A percentile compares a stretch with the other conserved stretches of the same genome.
Conservation (phyloP, 2,888 invertebrate genomes). For the Hanleya hanleyi region DNA sequence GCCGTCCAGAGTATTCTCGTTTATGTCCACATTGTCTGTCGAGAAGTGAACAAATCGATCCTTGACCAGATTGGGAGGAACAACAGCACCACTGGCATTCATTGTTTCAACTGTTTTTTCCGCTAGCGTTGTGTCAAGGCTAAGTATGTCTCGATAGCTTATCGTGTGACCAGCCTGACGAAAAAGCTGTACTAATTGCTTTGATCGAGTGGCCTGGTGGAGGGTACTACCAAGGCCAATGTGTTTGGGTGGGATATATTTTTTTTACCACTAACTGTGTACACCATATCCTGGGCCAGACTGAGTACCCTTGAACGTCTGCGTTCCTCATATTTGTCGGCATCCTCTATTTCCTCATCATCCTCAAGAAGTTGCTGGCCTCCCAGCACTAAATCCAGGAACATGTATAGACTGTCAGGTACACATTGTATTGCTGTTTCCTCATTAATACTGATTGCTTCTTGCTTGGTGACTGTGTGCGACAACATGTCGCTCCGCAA, state of each 20-base stretch:
- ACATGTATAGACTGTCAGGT: conserved; percentile 23
- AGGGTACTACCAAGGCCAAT: conserved; percentile 17
- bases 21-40: not conserved
- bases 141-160: conserved; percentile 14
- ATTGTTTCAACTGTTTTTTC: conserved; percentile 5
- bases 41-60: not conserved
- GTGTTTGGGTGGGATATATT: conserved; percentile 14
- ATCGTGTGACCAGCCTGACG: conserved; percentile 18
- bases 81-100: not conserved
- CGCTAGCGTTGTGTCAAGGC: conserved; percentile 16
- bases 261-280: not conserved
- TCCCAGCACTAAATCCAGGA: conserved; percentile 14
- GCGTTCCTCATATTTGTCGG: not conserved
- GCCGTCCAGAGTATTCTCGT: not conserved
- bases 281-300: not conserved
- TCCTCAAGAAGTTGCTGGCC: too few relatives aligned
- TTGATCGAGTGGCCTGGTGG: conserved; percentile 17
- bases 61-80: not conserved
- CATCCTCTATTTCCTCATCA: too few relatives aligned
- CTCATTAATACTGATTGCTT: not conserved
- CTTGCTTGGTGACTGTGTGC: not conserved
- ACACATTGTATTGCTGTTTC: not conserved
- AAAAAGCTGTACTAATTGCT: conserved; percentile 16
- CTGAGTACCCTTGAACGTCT: not conserved
- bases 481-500: conserved; percentile 10